Conservation (phyloP, 2,113 vertebrate species). For the Chionis minor region DNA sequence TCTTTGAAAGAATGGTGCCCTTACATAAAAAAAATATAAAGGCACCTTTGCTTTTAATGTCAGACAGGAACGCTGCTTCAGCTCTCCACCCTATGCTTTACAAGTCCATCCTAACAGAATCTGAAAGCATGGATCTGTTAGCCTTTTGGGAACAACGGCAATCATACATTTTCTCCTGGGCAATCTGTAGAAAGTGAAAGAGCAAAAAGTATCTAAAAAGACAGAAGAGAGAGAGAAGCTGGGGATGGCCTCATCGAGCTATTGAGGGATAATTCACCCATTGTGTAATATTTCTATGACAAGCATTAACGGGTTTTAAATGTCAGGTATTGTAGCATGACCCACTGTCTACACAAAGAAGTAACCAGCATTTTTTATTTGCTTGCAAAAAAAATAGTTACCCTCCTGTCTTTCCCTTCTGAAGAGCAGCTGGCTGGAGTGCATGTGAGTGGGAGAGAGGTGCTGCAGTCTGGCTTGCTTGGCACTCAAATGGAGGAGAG, state of each 20-base stretch:
- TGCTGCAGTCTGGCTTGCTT: background rate
- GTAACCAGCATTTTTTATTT: background rate
- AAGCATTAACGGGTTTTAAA: slow-evolving; percentile 8
- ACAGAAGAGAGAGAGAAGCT: background rate
- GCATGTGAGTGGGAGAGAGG: background rate
- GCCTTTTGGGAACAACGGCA: background rate
- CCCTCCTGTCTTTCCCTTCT: background rate
- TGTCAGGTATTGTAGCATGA: background rate
- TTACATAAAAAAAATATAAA: background rate
- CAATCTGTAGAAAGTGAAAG: background rate
- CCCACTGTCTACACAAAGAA: background rate
- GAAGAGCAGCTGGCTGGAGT: background rate
- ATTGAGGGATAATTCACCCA: background rate
- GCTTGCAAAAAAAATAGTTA: background rate
- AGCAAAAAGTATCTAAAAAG: background rate
- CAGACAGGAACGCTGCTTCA: background rate
- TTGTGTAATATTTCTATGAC: background rate
- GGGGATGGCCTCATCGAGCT: background rate
- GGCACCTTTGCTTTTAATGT: background rate
- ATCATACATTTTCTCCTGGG: background rate
- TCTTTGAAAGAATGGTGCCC: background rate
- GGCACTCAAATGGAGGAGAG: background rate
- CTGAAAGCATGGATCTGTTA: background rate
- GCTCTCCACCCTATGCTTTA: background rate
- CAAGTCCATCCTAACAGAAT: no score